These are phyloP conservation scores for Abrostola tripartita DNA, from an alignment of 2,888 invertebrate species.

Conservation along the genomic window DNA sequence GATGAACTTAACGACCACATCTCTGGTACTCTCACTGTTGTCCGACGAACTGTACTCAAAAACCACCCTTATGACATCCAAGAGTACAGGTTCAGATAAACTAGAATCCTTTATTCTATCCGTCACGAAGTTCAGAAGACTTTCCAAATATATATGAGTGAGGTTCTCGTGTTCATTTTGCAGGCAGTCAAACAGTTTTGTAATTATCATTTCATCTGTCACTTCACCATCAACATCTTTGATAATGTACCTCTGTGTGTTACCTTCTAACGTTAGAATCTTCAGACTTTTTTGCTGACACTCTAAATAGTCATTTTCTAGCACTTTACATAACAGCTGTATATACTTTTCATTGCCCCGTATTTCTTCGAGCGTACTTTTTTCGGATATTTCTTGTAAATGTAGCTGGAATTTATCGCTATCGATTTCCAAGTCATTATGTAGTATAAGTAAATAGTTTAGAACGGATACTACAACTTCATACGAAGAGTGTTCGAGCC, in stretches of 20 bases:
- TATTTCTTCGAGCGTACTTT: constrained; percentile 48
- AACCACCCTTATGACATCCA: constrained; percentile 66
- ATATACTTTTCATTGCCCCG: constrained; percentile 54
- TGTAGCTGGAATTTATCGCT: constrained; percentile 64
- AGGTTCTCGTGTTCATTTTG: constrained; percentile 72
- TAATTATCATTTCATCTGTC: constrained; percentile 58
- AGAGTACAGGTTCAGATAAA: constrained; percentile 43
- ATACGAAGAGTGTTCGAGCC: constrained; percentile 44
- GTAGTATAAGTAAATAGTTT: constrained; percentile 54
- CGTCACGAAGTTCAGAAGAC: constrained; percentile 66
- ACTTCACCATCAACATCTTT: constrained; percentile 40
- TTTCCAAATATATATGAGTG: constrained; percentile 73
- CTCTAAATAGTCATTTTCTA: constrained; percentile 69
- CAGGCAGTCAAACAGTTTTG: constrained; percentile 63
- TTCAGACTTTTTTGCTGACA: constrained; percentile 74
- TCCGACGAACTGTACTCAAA: constrained; percentile 71
- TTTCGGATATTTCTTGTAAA: constrained; percentile 52
- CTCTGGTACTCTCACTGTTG: constrained; percentile 65
- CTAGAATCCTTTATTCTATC: constrained; percentile 46
- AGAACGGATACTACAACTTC: constrained; percentile 47
- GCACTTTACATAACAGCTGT: constrained; percentile 58
- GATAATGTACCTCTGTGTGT: constrained; percentile 67
- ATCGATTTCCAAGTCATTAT: constrained; percentile 59
- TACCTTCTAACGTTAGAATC: constrained; percentile 66
- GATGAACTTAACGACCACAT: constrained; percentile 68